Evolutionary conservation across 2,797 vertebrate genomes (phyloP), one percentile per base, ranked within the genome.

Genomic region (Myotis planiceps): DNA sequence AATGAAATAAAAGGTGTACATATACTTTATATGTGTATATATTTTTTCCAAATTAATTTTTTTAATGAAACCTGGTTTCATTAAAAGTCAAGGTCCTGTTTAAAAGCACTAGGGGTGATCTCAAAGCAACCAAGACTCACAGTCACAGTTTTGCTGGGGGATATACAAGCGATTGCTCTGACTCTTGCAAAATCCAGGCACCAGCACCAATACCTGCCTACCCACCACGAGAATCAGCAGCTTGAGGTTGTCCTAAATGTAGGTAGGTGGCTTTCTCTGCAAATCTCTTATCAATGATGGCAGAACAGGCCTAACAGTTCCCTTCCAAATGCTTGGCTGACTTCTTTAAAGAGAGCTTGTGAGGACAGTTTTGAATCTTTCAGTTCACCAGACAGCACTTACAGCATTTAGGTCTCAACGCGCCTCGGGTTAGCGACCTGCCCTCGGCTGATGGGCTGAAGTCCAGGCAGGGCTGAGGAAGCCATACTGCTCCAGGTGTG

Each of bases 1-100:
- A 32, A 69, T 27, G 80, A 80, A 92, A 51, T 89, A 71, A 49
- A 88, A 83, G 19, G 49, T 6, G 49, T n/a, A 42, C 58, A 65
- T 3, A 55, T 49, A 14, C 45, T 45, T 12, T 45, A 85, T 51
- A 66, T 47, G 27, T 8, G 8, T 72, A 16, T 25, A 29, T 37
- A 68, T 66, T 19, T 32, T 15, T 65, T 82, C 45, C 23, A 51
- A 47, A 47, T 34, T 47, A 47, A 19, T n/a, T 47, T 65, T 51
- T 45, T 75, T 55, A 37, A 42, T 47, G 39, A 66, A 55, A 14
- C 3, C 45, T 10, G 39, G 53, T 65, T 65, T 8, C 29, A 32
- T 65, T 32, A 65, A 65, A 65, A 16, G 15, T 58, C 78, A 45
- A 9, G 18, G 25, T 14, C n/a, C 78, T 74, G 29, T 65, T n/a